A percentile compares a stretch with the other conserved stretches of the same genome.
phyloP scores from a whole-genome alignment of 2,888 invertebrate genomes.

The Ctenicera cuprea region DNA sequence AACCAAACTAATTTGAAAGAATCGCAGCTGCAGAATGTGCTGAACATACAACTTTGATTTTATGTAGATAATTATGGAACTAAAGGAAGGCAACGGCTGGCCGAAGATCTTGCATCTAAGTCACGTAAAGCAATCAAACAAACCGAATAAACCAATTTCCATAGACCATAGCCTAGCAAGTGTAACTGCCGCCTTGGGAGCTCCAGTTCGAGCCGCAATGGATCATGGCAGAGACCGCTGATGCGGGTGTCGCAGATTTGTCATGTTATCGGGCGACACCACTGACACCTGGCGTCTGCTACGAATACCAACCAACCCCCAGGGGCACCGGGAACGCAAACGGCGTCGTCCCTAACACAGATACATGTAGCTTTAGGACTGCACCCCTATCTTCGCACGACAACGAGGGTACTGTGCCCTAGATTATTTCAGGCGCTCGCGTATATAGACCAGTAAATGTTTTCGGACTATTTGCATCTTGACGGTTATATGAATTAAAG shows the following conservation, averaged over 20 bases:
- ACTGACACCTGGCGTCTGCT: conserved; percentile 58
- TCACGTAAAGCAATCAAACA: conserved; percentile 57
- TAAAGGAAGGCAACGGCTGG: conserved; percentile 29
- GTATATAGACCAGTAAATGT: not conserved
- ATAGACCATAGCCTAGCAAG: conserved; percentile 55
- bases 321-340: conserved; percentile 42
- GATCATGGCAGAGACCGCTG: conserved; percentile 59
- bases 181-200: conserved; percentile 58
- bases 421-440: not conserved
- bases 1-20: not conserved
- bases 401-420: conserved; percentile 24
- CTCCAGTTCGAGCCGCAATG: conserved; percentile 54
- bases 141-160: conserved; percentile 57
- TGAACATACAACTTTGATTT: conserved; percentile 1
- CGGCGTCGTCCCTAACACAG: conserved; percentile 41
- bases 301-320: conserved; percentile 56
- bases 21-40: not conserved
- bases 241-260: conserved; percentile 61
- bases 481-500: too few relatives aligned
- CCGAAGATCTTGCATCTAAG: conserved; percentile 45
- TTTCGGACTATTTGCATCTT: not conserved
- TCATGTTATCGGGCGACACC: conserved; percentile 59
- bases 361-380: conserved; percentile 40
- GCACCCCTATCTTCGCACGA: conserved; percentile 30
- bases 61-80: conserved; percentile 27